Conservation (phyloP, 2,888 invertebrate species). For the Platypus cylindrus region DNA sequence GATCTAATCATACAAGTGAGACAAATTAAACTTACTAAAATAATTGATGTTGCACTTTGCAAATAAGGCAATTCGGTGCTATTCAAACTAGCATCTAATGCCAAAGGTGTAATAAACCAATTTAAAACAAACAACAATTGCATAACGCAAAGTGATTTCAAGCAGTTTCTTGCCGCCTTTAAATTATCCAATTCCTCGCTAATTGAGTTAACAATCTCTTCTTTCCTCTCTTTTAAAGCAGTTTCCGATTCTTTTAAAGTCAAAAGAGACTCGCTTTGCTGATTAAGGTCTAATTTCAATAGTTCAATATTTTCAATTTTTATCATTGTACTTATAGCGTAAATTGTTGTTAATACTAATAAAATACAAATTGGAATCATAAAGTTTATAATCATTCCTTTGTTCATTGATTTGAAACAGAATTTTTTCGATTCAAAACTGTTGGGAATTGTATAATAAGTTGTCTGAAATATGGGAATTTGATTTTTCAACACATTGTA, state of each 20-base stretch:
- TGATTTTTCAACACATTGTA: too few species aligned
- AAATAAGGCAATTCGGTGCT: constrained; percentile 13
- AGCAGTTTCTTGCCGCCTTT: constrained; percentile 45
- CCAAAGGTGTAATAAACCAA: constrained; percentile 38
- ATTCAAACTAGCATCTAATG: constrained; percentile 12
- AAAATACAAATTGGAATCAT: constrained; percentile 58
- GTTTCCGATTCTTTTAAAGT: constrained; percentile 29
- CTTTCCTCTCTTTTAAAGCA: constrained; percentile 24
- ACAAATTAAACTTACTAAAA: constrained; percentile 15
- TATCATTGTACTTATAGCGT: constrained; percentile 43
- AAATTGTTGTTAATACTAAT: constrained; percentile 49
- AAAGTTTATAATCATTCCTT: constrained; percentile 64
- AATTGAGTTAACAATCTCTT: constrained; percentile 13
- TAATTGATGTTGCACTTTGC: constrained; percentile 13
- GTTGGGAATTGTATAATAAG: constrained; percentile 52
- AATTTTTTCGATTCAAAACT: constrained; percentile 61
- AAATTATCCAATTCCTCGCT: constrained; percentile 33
- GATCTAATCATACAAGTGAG: too few species aligned
- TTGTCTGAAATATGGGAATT: constrained; percentile 33
- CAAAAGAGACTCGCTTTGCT: constrained; percentile 32
- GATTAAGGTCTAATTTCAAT: constrained; percentile 31
- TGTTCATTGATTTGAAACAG: constrained; percentile 66
- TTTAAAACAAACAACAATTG: constrained; percentile 44
- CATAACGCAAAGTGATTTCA: constrained; percentile 51
- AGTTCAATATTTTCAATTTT: constrained; percentile 33